Evolutionary conservation across 2,797 vertebrate species (phyloP).

Genomic region (Cirrhinus mrigala): DNA sequence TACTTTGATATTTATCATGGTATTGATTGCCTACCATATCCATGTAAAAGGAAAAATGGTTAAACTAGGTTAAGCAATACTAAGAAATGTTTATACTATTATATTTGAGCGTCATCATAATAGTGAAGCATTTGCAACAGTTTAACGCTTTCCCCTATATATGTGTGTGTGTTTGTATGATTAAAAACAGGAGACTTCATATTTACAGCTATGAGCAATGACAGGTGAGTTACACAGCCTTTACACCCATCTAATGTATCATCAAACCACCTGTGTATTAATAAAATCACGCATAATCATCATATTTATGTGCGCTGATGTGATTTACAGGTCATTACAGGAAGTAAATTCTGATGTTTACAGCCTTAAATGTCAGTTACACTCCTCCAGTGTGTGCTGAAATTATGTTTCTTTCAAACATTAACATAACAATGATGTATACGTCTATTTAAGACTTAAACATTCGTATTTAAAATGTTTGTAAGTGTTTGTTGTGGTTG

Average conservation of each 20-base stretch:
- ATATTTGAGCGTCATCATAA: background rate
- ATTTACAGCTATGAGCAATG: background rate
- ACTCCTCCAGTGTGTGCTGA: background rate
- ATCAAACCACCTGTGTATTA: background rate
- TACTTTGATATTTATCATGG: background rate
- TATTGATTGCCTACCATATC: too few relatives aligned
- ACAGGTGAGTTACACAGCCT: background rate
- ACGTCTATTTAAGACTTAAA: background rate
- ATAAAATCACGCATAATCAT: background rate
- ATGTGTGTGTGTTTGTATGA: background rate
- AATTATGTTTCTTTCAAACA: background rate
- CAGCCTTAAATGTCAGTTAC: background rate
- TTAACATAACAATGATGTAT: background rate
- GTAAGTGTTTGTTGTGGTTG: background rate
- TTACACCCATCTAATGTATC: background rate
- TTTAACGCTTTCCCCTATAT: background rate
- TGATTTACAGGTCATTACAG: background rate
- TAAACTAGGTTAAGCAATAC: background rate
- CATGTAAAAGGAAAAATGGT: background rate
- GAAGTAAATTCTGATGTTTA: conserved; percentile 29
- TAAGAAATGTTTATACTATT: too few relatives aligned
- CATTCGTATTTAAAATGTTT: background rate
- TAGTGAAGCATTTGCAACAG: background rate
- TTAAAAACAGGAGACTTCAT: background rate
- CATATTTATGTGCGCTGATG: background rate